Evolutionary conservation across 2,888 invertebrate genomes (phyloP).

Genomic region (Tribolium freemani): DNA sequence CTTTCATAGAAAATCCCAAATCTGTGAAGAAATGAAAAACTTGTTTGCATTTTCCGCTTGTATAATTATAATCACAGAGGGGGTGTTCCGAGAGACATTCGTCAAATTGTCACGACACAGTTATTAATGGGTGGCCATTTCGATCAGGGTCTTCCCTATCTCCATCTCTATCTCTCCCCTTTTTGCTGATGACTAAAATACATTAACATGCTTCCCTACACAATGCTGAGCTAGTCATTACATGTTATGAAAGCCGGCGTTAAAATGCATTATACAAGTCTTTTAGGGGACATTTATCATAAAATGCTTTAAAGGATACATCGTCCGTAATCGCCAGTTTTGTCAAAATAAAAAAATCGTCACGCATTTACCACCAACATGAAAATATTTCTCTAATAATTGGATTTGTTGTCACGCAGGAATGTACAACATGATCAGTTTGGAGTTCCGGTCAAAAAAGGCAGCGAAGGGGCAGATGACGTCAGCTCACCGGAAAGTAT

Average conservation of each 20-base stretch:
- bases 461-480: constrained; percentile 75
- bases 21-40: constrained; percentile 10
- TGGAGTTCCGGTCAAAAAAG: constrained; percentile 71
- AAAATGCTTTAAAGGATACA: constrained; percentile 54
- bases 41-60: constrained; percentile 35
- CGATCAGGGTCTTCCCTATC: constrained; percentile 58
- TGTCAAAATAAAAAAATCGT: neutral
- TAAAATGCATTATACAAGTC: constrained; percentile 64
- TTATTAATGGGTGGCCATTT: constrained; percentile 65
- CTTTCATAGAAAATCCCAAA: constrained; percentile 12
- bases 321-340: constrained; percentile 38
- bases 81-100: constrained; percentile 71
- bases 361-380: neutral
- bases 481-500: constrained; percentile 81
- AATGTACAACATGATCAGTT: constrained; percentile 77
- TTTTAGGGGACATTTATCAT: constrained; percentile 61
- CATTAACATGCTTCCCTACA: constrained; percentile 66
- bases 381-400: constrained; percentile 8
- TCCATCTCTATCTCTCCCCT: constrained; percentile 51
- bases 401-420: constrained; percentile 63
- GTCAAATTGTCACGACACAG: constrained; percentile 66
- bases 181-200: constrained; percentile 64
- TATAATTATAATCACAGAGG: constrained; percentile 56
- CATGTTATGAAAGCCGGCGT: constrained; percentile 65
- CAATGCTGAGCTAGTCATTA: constrained; percentile 65